Percentiles rank a stretch among this genome's conserved stretches.
Conservation (phyloP, 1,140 invertebrate species). For the Stegodyphus dumicola region DNA sequence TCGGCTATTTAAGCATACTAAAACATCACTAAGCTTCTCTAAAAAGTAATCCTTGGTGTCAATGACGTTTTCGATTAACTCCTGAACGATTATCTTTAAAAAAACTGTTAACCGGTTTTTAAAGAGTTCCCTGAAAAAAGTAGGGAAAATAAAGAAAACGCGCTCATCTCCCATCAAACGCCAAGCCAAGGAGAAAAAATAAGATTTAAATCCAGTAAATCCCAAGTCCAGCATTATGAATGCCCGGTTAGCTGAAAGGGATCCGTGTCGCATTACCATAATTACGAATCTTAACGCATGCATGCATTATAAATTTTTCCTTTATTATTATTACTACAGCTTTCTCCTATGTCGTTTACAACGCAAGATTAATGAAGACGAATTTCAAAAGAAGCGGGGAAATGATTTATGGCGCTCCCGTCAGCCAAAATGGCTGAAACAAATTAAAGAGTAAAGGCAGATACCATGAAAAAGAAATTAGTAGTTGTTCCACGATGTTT, state of each 20-base stretch:
- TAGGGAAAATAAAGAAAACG: not conserved
- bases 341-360: constrained; percentile 13
- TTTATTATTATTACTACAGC: constrained; percentile 8
- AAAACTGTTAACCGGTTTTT: too few relatives aligned
- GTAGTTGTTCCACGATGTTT: not conserved
- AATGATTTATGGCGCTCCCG: constrained; percentile 30
- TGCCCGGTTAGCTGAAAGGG: constrained; percentile 30
- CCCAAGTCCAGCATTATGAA: not conserved
- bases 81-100: too few relatives aligned
- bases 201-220: not conserved
- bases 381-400: constrained; percentile 38
- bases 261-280: constrained; percentile 46
- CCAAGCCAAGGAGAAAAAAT: not conserved
- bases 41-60: too few relatives aligned
- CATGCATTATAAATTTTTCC: not conserved
- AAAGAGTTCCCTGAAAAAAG: too few relatives aligned
- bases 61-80: too few relatives aligned
- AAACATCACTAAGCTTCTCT: too few relatives aligned
- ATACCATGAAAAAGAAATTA: not conserved
- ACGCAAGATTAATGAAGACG: constrained; percentile 46
- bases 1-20: too few relatives aligned
- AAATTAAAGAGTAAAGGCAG: constrained; percentile 3
- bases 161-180: not conserved
- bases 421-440: not conserved
- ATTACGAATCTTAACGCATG: constrained; percentile 41